Evolutionary conservation across 2,797 vertebrate species (phyloP).

Genomic region (Ctenopoma multispine): DNA sequence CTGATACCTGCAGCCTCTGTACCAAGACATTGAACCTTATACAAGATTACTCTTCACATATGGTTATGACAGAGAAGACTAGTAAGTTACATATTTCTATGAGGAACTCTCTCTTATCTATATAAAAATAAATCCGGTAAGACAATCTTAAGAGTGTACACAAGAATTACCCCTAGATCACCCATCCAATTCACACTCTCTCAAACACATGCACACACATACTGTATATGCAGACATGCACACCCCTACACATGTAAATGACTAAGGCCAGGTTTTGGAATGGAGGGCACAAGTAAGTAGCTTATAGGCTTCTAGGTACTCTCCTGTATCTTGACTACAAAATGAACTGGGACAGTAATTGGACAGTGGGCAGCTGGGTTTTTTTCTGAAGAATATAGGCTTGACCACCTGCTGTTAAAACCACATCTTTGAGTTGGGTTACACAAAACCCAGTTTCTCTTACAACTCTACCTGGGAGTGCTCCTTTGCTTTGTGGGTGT

Average conservation of each 20-base stretch:
- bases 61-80: conserved; percentile 72
- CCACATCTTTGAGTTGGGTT: conserved; percentile 40
- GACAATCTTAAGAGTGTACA: conserved; percentile 75
- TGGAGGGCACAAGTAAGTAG: conserved; percentile 80
- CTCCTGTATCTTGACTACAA: conserved; percentile 78
- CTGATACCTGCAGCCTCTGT: conserved; percentile 45
- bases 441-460: conserved; percentile 33
- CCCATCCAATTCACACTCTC: conserved; percentile 56
- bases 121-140: conserved; percentile 86
- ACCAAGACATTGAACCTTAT: conserved; percentile 56
- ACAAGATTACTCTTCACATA: conserved; percentile 57
- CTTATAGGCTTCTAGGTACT: conserved; percentile 80
- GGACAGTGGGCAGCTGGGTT: conserved; percentile 63
- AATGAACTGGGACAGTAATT: conserved; percentile 60
- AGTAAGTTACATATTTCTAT: conserved; percentile 72
- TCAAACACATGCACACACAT: conserved; percentile 47
- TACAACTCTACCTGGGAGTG: conserved; percentile 51
- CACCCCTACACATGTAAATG: conserved; percentile 78
- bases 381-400: conserved; percentile 40
- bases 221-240: conserved; percentile 50
- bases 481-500: conserved; percentile 56
- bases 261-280: conserved; percentile 87
- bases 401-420: conserved; percentile 42
- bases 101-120: conserved; percentile 74
- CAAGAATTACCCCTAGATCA: conserved; percentile 64